Evolutionary conservation across 1,140 invertebrate species (phyloP), one percentile per base, ranked within the genome.

Genomic region (Leguminivora glycinivorella): DNA sequence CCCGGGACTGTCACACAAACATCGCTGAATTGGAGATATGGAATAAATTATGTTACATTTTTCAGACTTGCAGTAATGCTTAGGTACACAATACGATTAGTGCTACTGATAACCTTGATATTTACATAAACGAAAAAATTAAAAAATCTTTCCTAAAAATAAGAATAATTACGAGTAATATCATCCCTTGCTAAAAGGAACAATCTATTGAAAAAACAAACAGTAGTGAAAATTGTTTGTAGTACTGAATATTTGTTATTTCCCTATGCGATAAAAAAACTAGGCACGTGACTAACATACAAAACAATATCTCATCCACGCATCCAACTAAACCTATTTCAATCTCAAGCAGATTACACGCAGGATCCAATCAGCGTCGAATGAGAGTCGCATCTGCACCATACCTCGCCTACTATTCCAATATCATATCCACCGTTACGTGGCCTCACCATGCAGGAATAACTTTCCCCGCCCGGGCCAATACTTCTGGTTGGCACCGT

Each of bases 401-500:
- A 60, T 60, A 60, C 58, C 58, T 63, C 56, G 24, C 58, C 24
- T 31, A 43, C 40, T 43, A 43, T 43, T 52, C 58, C 58, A 29
- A 29, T 63, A 29, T 12, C 25, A 63, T 19, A 52, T 22, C 58
- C 58, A 63, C 24, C 25, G 19, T 63, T 31, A 29, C 25, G 26
- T 63, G 58, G 34, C 2, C 58, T 14, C 9, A 9, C n/a, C 9
- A 4, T 63, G 14, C 17, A 34, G 14, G 0, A 17, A 1, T 2
- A n/a, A 19, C 14, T 31, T 19, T 1, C 25, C 24, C 25, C n/a
- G 6, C 25, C 5, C 2, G 26, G 58, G 19, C 9, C 58, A 31
- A 4, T 4, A 31, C 0, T 17, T 17, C 6, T 63, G n/a, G 58
- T n/a, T 14, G 10, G 67, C 5, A 79, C 79, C 56, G 75, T 77